Base-by-base conservation (phyloP, 2,797 vertebrate genomes). In the Alcedo atthis region DNA sequence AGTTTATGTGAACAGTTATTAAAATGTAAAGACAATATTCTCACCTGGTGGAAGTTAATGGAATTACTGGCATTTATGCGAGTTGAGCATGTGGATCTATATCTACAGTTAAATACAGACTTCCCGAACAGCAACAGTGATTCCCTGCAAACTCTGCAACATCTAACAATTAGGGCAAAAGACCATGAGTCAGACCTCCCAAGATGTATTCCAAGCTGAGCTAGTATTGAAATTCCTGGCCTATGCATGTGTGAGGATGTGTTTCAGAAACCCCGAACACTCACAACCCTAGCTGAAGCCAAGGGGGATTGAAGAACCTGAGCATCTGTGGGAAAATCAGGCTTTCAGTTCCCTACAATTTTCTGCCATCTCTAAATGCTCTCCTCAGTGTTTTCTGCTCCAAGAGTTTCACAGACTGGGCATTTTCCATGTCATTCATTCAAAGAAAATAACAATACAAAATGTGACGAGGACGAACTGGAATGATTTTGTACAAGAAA, bases 111-210 rank as follows among this genome's bases (percentile, higher is more conserved):
- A 86, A 91, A 87, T 57, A 63, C 33, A 89, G 20, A 10, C 53
- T 86, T 90, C 40, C 66, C 89, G 67, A 86, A 66, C 45, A 91
- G 79, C 80, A 86, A 46, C 37, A 81, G 84, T 77, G 57, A 89
- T 89, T 92, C 57, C 40, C 43, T 92, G 81, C 59, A 91, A 94
- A 79, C 35, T 83, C 82, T 84, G 62, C 71, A 80, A 67, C 0
- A 1, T 70, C 71, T 94, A 67, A 71, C 71, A 90, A 81, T 93
- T 90, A 88, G 30, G 86, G 45, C 17, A 73, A 81, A 20, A 48
- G 14, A 76, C 42, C 28, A 69, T 79, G 88, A 92, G 63, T 93
- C 86, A 94, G 75, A 94, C 7, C 61, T 91, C 78, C 59, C 1
- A 8, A 84, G 75, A 74, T 51, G 45, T 94, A 57, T 90, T 94